phyloP scores from a whole-genome alignment of 2,113 vertebrate species.

The Gymnobelideus leadbeateri region DNA sequence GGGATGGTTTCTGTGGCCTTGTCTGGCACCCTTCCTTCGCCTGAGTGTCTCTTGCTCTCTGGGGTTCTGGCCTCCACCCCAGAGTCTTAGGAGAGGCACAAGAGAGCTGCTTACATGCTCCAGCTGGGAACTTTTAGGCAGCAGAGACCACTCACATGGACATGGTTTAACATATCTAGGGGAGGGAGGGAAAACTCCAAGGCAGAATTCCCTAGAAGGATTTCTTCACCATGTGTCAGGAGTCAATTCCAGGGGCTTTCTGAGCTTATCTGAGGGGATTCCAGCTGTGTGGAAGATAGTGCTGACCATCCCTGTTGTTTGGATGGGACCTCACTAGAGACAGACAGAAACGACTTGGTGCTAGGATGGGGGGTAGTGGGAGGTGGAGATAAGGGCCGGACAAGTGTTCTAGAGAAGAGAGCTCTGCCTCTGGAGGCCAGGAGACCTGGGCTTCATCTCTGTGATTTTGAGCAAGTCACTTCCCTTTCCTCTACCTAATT shows the following conservation, averaged over 20 bases:
- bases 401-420: background rate
- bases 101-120: background rate
- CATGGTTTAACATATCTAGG: background rate
- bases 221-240: background rate
- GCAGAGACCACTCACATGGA: background rate
- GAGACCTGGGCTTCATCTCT: background rate
- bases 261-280: background rate
- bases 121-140: background rate
- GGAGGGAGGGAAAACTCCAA: background rate
- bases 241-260: background rate
- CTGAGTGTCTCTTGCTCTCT: background rate
- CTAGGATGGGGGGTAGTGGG: too few relatives aligned
- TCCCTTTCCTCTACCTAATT: background rate
- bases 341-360: background rate
- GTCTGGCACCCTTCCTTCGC: background rate
- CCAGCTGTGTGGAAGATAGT: background rate
- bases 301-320: background rate
- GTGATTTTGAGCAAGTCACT: background rate
- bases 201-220: background rate
- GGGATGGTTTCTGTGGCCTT: background rate
- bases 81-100: background rate
- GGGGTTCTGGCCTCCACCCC: background rate
- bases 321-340: background rate
- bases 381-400: too few relatives aligned
- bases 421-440: too few relatives aligned